Conservation (phyloP, 2,888 invertebrate species). For the Eupeodes latifasciatus region DNA sequence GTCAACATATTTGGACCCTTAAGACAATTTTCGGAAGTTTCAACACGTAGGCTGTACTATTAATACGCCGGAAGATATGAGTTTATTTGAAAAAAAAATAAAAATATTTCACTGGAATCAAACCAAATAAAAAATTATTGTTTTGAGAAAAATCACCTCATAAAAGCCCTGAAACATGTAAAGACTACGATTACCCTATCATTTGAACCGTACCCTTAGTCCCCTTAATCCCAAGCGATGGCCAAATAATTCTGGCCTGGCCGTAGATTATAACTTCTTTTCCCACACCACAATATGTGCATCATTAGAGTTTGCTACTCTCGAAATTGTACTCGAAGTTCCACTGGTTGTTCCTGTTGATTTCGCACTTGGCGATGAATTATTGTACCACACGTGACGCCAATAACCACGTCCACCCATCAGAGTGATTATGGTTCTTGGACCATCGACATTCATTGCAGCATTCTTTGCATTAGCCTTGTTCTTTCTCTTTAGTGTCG, state of each 20-base stretch:
- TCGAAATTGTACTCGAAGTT: constrained; percentile 77
- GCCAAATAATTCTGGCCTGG: constrained; percentile 69
- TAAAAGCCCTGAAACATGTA: constrained; percentile 3
- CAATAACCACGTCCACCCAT: constrained; percentile 96
- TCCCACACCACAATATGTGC: constrained; percentile 97
- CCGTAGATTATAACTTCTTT: constrained; percentile 88
- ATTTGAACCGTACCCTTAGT: constrained; percentile 70
- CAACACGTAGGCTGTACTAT: neutral
- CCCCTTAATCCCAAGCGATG: constrained; percentile 66
- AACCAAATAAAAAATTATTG: neutral
- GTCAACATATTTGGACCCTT: constrained; percentile 24
- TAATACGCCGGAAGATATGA: neutral
- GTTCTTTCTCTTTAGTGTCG: constrained; percentile 82
- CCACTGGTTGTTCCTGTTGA: constrained; percentile 60
- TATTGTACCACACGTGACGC: constrained; percentile 89
- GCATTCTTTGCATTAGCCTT: constrained; percentile 79
- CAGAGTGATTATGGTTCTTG: constrained; percentile 92
- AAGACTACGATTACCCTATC: constrained; percentile 26
- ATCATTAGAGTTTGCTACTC: constrained; percentile 91
- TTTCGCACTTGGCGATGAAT: constrained; percentile 80
- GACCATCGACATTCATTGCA: constrained; percentile 83
- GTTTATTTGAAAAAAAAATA: no score
- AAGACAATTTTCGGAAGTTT: neutral
- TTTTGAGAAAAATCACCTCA: neutral
- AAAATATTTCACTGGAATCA: constrained; percentile 1